Conservation (phyloP, 2,888 invertebrate genomes). For the Ochropleura leucogaster region DNA sequence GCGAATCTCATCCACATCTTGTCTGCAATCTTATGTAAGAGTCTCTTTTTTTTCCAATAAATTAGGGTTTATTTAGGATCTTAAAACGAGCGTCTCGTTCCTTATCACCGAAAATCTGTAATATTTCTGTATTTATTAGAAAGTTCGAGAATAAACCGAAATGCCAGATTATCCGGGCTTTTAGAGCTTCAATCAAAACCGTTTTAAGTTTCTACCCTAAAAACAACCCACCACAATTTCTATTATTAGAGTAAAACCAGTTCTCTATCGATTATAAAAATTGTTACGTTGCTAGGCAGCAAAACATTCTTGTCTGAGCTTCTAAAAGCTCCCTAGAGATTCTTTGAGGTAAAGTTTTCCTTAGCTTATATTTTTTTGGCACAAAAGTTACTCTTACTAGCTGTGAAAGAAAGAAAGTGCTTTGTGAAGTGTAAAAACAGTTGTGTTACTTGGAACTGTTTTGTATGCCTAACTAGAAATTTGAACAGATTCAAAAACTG, state of each 20-base stretch:
- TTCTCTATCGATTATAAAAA: constrained; percentile 42
- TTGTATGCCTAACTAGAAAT: not conserved
- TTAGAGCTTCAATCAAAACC: not conserved
- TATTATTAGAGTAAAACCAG: constrained; percentile 32
- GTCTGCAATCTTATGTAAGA: not conserved
- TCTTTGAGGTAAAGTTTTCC: not conserved
- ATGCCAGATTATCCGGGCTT: not conserved
- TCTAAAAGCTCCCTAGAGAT: constrained; percentile 5
- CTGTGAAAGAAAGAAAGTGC: not conserved
- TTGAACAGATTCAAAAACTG: not conserved
- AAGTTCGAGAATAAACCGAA: not conserved
- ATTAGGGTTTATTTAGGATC: not conserved
- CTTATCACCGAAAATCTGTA: not conserved
- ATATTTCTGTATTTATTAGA: not conserved
- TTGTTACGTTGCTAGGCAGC: constrained; percentile 55
- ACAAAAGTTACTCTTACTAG: not conserved
- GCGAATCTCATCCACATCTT: not conserved
- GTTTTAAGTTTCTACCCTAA: not conserved
- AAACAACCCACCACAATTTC: not conserved
- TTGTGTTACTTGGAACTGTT: not conserved
- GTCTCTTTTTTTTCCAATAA: not conserved
- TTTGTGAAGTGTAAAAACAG: not conserved
- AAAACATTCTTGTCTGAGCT: not conserved
- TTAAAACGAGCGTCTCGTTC: not conserved
- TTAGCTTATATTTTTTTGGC: constrained; percentile 3